These are phyloP conservation scores for Radopholus similis DNA, from an alignment of 1,140 invertebrate genomes.

Conservation along the genomic window DNA sequence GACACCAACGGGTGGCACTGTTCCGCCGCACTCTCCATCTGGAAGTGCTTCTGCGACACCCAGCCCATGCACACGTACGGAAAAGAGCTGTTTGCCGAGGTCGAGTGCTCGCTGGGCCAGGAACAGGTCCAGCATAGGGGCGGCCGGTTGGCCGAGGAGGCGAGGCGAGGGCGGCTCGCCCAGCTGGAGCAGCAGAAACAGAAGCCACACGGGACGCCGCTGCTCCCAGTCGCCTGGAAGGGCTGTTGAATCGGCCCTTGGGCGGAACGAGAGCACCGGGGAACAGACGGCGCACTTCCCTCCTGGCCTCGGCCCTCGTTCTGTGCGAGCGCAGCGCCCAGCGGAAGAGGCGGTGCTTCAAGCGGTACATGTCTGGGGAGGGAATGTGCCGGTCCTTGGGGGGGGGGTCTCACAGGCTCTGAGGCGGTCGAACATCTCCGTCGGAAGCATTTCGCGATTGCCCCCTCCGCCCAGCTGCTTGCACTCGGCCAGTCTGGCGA, in stretches of 20 bases:
- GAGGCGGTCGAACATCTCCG: slow-evolving; percentile 4
- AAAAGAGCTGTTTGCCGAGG: slow-evolving; percentile 36
- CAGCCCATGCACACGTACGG: background rate
- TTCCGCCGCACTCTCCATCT: slow-evolving; percentile 36
- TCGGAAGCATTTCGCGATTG: slow-evolving; percentile 4
- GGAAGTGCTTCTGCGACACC: background rate
- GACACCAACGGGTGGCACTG: slow-evolving; percentile 40
- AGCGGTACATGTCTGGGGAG: background rate
- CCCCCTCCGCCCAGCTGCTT: slow-evolving; percentile 6
- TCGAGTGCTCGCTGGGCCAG: slow-evolving; percentile 32
- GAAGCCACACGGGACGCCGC: slow-evolving; percentile 34
- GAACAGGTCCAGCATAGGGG: slow-evolving; percentile 36
- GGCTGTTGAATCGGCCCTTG: background rate
- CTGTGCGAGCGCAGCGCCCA: background rate
- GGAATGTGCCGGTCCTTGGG: background rate
- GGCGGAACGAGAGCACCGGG: background rate
- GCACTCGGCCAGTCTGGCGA: slow-evolving; percentile 4
- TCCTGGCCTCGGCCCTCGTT: background rate
- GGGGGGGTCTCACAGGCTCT: slow-evolving; percentile 1
- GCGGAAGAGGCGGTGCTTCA: background rate
- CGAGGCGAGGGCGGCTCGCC: slow-evolving; percentile 6
- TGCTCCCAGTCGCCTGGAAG: slow-evolving; percentile 31
- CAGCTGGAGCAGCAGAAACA: slow-evolving; percentile 44
- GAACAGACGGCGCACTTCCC: slow-evolving; percentile 5
- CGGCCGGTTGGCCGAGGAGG: background rate